Percentiles rank a stretch among this genome's conserved stretches.
Evolutionary conservation across 1,140 invertebrate genomes (phyloP).

Genomic region (Phthorimaea operculella): DNA sequence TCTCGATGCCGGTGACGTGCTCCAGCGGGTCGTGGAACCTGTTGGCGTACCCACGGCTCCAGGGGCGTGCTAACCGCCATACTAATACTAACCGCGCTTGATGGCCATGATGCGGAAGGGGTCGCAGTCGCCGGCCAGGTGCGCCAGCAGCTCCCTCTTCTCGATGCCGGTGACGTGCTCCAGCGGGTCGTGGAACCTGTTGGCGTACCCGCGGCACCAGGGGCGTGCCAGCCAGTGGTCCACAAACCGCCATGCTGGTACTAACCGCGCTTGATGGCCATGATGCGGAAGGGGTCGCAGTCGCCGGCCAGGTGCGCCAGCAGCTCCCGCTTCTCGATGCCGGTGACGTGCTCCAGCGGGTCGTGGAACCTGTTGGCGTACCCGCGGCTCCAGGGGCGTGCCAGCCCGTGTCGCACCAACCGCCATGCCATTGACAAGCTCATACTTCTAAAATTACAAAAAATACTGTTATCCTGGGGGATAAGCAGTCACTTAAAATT

Average conservation of each 20-base stretch:
- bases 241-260: not conserved
- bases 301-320: constrained; percentile 49
- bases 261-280: constrained; percentile 46
- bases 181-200: constrained; percentile 35
- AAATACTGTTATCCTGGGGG: too few relatives aligned
- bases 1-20: constrained; percentile 46
- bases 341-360: constrained; percentile 45
- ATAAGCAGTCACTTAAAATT: too few relatives aligned
- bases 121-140: constrained; percentile 51
- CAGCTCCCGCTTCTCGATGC: constrained; percentile 46
- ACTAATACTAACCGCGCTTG: constrained; percentile 35
- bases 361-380: constrained; percentile 33
- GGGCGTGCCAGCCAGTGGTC: constrained; percentile 9
- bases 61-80: constrained; percentile 9
- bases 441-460: too few relatives aligned
- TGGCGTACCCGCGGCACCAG: constrained; percentile 23
- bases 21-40: constrained; percentile 43
- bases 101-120: constrained; percentile 46
- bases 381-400: constrained; percentile 17
- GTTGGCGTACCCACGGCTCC: constrained; percentile 21
- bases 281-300: constrained; percentile 50
- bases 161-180: constrained; percentile 49
- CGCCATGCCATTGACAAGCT: too few relatives aligned
- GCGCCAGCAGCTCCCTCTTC: constrained; percentile 46
- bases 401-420: not conserved